These are phyloP conservation scores for Brachypodius melanocephalos DNA, from an alignment of 2,113 vertebrate species.

Conservation along the genomic window DNA sequence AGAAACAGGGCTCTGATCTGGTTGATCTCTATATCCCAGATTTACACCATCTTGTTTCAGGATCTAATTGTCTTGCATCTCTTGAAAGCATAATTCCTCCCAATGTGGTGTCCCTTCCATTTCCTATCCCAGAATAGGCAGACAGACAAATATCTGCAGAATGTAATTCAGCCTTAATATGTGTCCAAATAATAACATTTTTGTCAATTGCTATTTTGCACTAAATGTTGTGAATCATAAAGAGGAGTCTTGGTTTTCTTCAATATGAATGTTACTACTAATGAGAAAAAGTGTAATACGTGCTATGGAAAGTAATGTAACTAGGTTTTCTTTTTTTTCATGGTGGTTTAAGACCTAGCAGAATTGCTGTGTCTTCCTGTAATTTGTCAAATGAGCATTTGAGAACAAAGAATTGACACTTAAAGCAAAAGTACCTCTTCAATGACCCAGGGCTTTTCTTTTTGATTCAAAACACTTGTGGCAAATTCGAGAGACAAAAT, in stretches of 20 bases:
- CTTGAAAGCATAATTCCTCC: not conserved
- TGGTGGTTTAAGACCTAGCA: not conserved
- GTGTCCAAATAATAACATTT: not conserved
- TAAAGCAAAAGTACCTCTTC: not conserved
- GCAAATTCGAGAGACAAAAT: not conserved
- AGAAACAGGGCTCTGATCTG: not conserved
- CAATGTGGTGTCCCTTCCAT: rapidly evolving
- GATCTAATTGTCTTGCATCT: not conserved
- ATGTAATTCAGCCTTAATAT: not conserved
- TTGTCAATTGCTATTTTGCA: not conserved
- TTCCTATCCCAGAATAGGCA: not conserved
- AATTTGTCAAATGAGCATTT: not conserved
- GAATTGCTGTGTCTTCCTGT: not conserved
- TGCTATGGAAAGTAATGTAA: not conserved
- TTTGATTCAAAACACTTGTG: not conserved
- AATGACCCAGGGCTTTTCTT: not conserved
- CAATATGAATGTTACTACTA: not conserved
- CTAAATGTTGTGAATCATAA: not conserved
- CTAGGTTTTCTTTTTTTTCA: not conserved
- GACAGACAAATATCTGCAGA: not conserved
- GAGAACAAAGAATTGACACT: not conserved
- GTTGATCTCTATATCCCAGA: not conserved
- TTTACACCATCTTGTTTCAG: not conserved
- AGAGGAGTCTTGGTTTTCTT: not conserved
- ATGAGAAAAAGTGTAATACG: not conserved